These are phyloP conservation scores for Phrynocephalus guinanensis DNA, from an alignment of 2,797 vertebrate genomes.

Conservation along the genomic window DNA sequence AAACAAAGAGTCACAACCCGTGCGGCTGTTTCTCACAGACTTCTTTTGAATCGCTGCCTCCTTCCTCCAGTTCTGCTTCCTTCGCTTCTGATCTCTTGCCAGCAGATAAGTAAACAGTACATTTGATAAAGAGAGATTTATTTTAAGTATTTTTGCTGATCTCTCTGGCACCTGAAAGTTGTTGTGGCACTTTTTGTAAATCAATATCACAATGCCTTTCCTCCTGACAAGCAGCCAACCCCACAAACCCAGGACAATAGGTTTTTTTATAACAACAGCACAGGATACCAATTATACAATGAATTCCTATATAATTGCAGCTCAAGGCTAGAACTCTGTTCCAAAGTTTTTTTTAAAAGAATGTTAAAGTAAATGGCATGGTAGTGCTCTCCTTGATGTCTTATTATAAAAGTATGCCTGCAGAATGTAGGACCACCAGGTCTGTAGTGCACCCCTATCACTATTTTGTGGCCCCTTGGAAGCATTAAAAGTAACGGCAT, in stretches of 20 bases:
- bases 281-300: slow-evolving; percentile 45
- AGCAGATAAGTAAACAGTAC: slow-evolving; percentile 63
- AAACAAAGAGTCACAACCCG: slow-evolving; percentile 63
- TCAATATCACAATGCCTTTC: slow-evolving; percentile 12
- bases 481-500: neutral
- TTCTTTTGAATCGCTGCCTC: slow-evolving; percentile 67
- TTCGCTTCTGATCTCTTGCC: slow-evolving; percentile 47
- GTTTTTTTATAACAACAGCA: slow-evolving; percentile 40
- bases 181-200: slow-evolving; percentile 42
- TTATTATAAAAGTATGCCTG: neutral
- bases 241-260: slow-evolving; percentile 18
- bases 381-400: slow-evolving; percentile 26
- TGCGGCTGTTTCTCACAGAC: slow-evolving; percentile 63
- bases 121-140: slow-evolving; percentile 48
- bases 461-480: neutral
- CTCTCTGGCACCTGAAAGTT: slow-evolving; percentile 42
- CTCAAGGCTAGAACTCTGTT: neutral
- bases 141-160: slow-evolving; percentile 44
- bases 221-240: slow-evolving; percentile 24
- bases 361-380: slow-evolving; percentile 20
- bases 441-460: neutral
- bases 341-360: neutral
- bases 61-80: slow-evolving; percentile 52
- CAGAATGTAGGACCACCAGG: neutral
- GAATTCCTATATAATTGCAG: slow-evolving; percentile 45